Evolutionary conservation across 2,888 invertebrate species (phyloP).

Genomic region (Cephus nigrinus): DNA sequence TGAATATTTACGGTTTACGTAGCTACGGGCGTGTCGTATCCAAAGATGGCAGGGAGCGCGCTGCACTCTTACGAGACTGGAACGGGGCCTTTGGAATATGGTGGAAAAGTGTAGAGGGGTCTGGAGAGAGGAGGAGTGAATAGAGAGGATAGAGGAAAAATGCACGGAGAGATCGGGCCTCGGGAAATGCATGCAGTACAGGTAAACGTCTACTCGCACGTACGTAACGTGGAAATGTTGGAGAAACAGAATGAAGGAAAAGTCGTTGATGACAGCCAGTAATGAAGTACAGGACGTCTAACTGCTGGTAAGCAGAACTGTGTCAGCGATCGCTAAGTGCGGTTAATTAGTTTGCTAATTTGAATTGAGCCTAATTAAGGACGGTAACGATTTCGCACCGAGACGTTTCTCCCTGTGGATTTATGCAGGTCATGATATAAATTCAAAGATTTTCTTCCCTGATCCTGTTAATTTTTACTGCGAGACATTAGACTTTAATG

Average conservation of each 20-base stretch:
- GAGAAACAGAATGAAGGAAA: background rate
- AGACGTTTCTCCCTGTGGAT: background rate
- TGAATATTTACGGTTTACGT: background rate
- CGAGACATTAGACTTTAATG: too few relatives aligned
- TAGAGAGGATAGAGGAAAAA: slow-evolving; percentile 1
- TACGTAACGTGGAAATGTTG: background rate
- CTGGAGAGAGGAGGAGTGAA: slow-evolving; percentile 4
- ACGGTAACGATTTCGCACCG: slow-evolving; percentile 20
- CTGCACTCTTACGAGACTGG: background rate
- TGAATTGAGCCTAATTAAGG: slow-evolving; percentile 28
- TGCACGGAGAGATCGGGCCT: background rate
- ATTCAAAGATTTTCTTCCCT: background rate
- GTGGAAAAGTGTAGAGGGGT: background rate
- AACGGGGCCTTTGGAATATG: background rate
- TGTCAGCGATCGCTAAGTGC: slow-evolving; percentile 32
- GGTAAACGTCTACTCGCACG: background rate
- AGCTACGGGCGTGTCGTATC: background rate
- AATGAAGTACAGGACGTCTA: background rate
- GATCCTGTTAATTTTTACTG: too few relatives aligned
- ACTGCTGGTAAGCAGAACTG: background rate
- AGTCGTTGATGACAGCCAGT: background rate
- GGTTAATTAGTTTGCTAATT: slow-evolving; percentile 47
- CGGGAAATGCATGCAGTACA: background rate
- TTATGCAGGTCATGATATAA: background rate
- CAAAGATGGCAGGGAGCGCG: background rate